These are phyloP conservation scores for Semotilus atromaculatus DNA, from an alignment of 2,797 vertebrate species.

Conservation along the genomic window DNA sequence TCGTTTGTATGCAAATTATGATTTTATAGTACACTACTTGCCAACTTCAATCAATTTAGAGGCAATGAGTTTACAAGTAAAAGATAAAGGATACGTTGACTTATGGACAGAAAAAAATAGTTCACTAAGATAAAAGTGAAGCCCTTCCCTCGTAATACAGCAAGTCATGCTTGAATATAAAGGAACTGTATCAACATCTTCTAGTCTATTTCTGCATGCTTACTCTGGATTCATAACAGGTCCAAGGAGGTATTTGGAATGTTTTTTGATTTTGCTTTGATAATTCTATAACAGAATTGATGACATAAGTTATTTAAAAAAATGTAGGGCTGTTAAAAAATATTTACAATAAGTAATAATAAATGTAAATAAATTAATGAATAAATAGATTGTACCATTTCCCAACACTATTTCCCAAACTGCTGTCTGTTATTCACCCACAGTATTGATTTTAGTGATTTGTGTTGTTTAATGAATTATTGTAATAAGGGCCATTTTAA, in stretches of 20 bases:
- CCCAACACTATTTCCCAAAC: neutral
- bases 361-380: neutral
- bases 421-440: neutral
- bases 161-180: neutral
- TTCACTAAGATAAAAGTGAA: neutral
- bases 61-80: constrained; percentile 18
- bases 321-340: neutral
- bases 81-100: neutral
- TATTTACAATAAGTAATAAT: neutral
- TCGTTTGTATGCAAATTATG: constrained; percentile 39
- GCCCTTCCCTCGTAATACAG: neutral
- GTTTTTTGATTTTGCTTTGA: neutral
- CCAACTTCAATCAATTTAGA: constrained; percentile 23
- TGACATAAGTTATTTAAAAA: neutral
- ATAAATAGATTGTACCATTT: neutral
- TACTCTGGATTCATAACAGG: neutral
- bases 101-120: neutral
- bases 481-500: neutral
- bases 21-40: constrained; percentile 39
- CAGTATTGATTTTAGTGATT: neutral
- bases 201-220: constrained; percentile 1
- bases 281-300: neutral
- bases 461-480: neutral
- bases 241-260: neutral
- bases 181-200: constrained; percentile 11